phyloP scores from a whole-genome alignment of 2,113 vertebrate species.

The Neolamprologus devosi region DNA sequence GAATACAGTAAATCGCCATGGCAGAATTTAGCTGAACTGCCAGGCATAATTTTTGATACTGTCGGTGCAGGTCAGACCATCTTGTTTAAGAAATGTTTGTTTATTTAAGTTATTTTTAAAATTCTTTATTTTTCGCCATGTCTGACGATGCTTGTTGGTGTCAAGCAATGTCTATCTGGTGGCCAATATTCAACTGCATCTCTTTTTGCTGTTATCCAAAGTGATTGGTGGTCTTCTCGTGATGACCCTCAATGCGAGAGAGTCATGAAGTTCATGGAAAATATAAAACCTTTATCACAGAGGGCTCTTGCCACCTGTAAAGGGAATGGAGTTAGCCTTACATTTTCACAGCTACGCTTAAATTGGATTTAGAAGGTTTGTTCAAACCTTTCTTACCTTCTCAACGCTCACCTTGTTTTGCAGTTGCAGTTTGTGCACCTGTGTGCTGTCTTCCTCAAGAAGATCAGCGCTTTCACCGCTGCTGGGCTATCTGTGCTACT shows the following conservation, averaged over 20 bases:
- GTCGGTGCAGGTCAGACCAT: neutral
- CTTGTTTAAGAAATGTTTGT: neutral
- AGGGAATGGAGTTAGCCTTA: neutral
- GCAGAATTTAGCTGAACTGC: neutral
- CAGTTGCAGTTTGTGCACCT: neutral
- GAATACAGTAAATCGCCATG: neutral
- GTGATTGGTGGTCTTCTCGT: neutral
- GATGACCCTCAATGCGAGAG: neutral
- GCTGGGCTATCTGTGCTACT: neutral
- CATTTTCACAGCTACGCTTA: neutral
- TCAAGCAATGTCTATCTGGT: neutral
- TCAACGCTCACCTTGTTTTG: neutral
- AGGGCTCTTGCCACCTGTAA: neutral
- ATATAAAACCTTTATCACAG: neutral
- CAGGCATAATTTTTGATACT: neutral
- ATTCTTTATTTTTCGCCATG: neutral
- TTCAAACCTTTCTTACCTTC: neutral
- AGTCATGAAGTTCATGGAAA: neutral
- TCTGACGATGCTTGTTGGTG: neutral
- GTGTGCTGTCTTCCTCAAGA: neutral
- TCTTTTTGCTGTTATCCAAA: neutral
- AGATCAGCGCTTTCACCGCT: neutral
- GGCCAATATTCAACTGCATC: neutral
- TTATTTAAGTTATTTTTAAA: neutral
- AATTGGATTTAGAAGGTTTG: slow-evolving; percentile 4